Base-by-base conservation (phyloP, 2,888 invertebrate genomes). In the Rhingia rostrata region DNA sequence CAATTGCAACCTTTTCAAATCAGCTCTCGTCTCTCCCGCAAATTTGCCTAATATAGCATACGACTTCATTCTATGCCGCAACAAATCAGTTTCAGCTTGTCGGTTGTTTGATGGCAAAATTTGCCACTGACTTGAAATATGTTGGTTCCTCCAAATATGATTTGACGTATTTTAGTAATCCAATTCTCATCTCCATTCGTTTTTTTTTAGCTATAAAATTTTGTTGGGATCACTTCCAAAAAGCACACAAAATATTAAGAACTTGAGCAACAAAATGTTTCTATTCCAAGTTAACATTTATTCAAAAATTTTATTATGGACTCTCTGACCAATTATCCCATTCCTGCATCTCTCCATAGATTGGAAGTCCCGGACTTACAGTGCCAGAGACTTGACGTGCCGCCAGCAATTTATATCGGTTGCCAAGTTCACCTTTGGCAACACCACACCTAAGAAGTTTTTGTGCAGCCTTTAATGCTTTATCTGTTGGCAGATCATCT, bases 341-440 rank as follows among this genome's bases (percentile, higher is more conserved):
- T 6, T 90, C 89, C 88, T 92, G 91, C 49, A 93, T 92, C 87
- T 93, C 92, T 39, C 89, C 88, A 70, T 91, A 93, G 4, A 93
- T 88, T 61, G 89, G 88, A 9, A 90, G 74, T 0, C 93, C 93
- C 0, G 93, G 93, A 88, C 93, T 93, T n/a, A 88, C 86, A 0
- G 92, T 92, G 7, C 84, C 79, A 0, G 53, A 58, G 0, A 92
- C 91, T 89, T 93, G 93, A 14, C 92, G 89, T 7, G 91, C 93
- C 0, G 91, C 93, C 14, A 92, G 85, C 22, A 93, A 86, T 30
- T 88, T 88, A 86, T 92, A 93, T 81, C 91, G 88, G 6, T 87
- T 79, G 22, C 89, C 88, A n/a, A 93, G 87, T 83, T 92, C 91
- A 1, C 91, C 92, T 37, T 87, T 80, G 3, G 88, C 86, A 0